These are phyloP conservation scores for Phrynocephalus vlangalii DNA, from an alignment of 2,797 vertebrate genomes.

Conservation along the genomic window DNA sequence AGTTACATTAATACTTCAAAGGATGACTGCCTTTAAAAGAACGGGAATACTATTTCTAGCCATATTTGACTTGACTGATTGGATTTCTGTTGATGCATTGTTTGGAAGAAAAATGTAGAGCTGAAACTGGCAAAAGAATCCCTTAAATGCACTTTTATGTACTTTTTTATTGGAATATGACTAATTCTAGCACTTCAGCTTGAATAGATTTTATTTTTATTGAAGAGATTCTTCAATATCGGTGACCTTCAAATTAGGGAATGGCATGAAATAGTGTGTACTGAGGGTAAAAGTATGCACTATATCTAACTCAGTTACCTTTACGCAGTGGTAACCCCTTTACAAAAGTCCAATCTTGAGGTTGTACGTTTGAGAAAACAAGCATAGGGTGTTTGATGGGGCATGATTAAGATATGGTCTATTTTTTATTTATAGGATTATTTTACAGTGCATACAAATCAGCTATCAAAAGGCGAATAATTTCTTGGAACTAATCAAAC, in stretches of 20 bases:
- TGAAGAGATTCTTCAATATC: slow-evolving; percentile 73
- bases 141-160: slow-evolving; percentile 85
- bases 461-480: slow-evolving; percentile 69
- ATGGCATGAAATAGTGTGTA: slow-evolving; percentile 53
- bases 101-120: slow-evolving; percentile 75
- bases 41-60: slow-evolving; percentile 78
- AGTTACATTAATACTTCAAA: slow-evolving; percentile 81
- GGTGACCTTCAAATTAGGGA: slow-evolving; percentile 71
- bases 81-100: slow-evolving; percentile 80
- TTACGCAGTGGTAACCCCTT: slow-evolving; percentile 66
- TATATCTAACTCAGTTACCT: slow-evolving; percentile 66
- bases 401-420: slow-evolving; percentile 74
- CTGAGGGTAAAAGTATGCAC: slow-evolving; percentile 58
- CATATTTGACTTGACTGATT: slow-evolving; percentile 79
- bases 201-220: slow-evolving; percentile 74
- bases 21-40: slow-evolving; percentile 82
- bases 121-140: slow-evolving; percentile 82
- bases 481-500: slow-evolving; percentile 68
- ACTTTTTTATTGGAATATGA: slow-evolving; percentile 82
- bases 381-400: slow-evolving; percentile 72
- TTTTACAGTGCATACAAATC: slow-evolving; percentile 80
- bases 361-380: slow-evolving; percentile 65
- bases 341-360: slow-evolving; percentile 60
- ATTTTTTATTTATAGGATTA: slow-evolving; percentile 79
- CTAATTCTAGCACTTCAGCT: slow-evolving; percentile 82